phyloP scores from a whole-genome alignment of 1,140 invertebrate genomes.

The Papilio machaon region DNA sequence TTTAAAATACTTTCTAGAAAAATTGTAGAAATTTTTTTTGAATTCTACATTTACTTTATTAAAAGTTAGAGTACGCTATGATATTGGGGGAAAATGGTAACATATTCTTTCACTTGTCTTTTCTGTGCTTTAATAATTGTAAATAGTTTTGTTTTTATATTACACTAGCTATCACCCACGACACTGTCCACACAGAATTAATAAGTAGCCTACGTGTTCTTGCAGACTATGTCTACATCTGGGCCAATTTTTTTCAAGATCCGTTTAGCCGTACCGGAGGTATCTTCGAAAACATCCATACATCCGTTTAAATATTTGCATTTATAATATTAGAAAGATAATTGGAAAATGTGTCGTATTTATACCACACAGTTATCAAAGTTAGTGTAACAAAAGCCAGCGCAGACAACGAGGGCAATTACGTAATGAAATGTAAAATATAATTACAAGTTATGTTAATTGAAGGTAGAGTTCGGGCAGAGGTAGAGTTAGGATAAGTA shows the following conservation, averaged over 20 bases:
- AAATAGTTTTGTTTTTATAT: no score
- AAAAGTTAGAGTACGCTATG: no score
- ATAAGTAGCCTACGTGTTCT: no score
- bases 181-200: no score
- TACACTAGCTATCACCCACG: no score
- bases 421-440: constrained; percentile 27
- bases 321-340: neutral
- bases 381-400: constrained; percentile 22
- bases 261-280: no score
- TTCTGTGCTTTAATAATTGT: no score
- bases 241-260: no score
- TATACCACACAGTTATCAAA: neutral
- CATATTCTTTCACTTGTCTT: neutral
- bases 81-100: no score
- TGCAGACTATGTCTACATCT: no score
- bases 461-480: constrained; percentile 1
- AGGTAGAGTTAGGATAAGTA: constrained; percentile 4
- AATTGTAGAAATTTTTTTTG: neutral
- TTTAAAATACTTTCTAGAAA: constrained; percentile 12
- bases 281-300: no score
- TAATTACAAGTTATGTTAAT: constrained; percentile 36
- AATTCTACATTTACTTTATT: neutral
- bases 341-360: neutral
- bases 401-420: neutral
- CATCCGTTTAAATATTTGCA: no score